Evolutionary conservation across 1,140 invertebrate species (phyloP).

Genomic region (Zaprionus africanus): DNA sequence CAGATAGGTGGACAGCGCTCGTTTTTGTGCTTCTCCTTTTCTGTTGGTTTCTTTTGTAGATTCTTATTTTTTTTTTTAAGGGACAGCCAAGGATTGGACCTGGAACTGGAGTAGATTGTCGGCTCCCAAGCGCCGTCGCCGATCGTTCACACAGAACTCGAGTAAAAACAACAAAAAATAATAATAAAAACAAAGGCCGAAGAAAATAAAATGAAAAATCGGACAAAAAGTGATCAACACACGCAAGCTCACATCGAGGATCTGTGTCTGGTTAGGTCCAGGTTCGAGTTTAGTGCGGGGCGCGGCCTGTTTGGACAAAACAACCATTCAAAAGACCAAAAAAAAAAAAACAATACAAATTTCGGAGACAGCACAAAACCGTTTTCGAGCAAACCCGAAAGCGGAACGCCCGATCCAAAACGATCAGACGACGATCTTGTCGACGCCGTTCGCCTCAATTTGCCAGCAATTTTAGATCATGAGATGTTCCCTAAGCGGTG

Average conservation of each 20-base stretch:
- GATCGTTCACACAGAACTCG: not conserved
- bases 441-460: conserved; percentile 22
- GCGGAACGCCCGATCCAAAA: conserved; percentile 36
- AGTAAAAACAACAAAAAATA: conserved; percentile 7
- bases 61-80: conserved; percentile 51
- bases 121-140: conserved; percentile 38
- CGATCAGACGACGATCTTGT: conserved; percentile 20
- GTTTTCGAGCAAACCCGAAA: conserved; percentile 22
- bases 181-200: conserved; percentile 9
- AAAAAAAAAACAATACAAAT: conserved; percentile 28
- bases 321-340: conserved; percentile 1
- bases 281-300: conserved; percentile 24
- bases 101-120: conserved; percentile 8
- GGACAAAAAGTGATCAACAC: conserved; percentile 30
- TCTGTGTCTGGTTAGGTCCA: conserved; percentile 28
- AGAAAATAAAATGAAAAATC: conserved; percentile 39
- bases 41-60: conserved; percentile 52
- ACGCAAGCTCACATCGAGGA: conserved; percentile 30
- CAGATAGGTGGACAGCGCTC: conserved; percentile 74
- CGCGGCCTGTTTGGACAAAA: conserved; percentile 40
- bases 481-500: conserved; percentile 13
- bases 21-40: conserved; percentile 19
- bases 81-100: conserved; percentile 18
- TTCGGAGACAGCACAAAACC: conserved; percentile 42
- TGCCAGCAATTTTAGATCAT: conserved; percentile 27